Conservation (phyloP, 1,140 invertebrate genomes). For the Lutraria rhynchaena region DNA sequence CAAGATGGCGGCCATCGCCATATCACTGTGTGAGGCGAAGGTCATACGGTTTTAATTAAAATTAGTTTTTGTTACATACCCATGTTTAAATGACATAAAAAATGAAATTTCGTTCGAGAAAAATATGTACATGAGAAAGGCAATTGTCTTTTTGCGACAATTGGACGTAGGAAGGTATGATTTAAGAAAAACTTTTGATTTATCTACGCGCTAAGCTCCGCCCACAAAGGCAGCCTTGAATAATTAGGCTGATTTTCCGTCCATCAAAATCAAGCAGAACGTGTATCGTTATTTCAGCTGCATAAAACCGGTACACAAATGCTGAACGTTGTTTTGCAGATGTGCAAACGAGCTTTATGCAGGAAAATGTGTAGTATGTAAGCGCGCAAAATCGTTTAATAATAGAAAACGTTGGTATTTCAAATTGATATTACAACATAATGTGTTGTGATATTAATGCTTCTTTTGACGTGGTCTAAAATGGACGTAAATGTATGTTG, state of each 20-base stretch:
- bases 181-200: slow-evolving; percentile 41
- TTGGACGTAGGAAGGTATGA: neutral
- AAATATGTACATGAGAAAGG: neutral
- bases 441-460: too few species aligned
- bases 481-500: too few species aligned
- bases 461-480: too few species aligned
- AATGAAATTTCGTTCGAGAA: slow-evolving; percentile 44
- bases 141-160: neutral
- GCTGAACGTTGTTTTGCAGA: slow-evolving; percentile 41
- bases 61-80: slow-evolving; percentile 21
- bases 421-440: too few species aligned
- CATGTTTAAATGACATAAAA: neutral
- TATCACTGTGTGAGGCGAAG: slow-evolving; percentile 31
- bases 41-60: slow-evolving; percentile 27
- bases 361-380: slow-evolving; percentile 30
- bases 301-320: slow-evolving; percentile 38
- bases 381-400: too few species aligned
- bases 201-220: slow-evolving; percentile 30
- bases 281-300: slow-evolving; percentile 46
- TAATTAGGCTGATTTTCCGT: slow-evolving; percentile 35
- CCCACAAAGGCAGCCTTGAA: slow-evolving; percentile 34
- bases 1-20: slow-evolving; percentile 47
- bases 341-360: slow-evolving; percentile 47
- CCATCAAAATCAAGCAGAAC: neutral
- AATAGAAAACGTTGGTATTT: too few species aligned